Evolutionary conservation across 2,888 invertebrate species (phyloP), one percentile per base, ranked within the genome.

Genomic region (Malthinus seriepunctatus): DNA sequence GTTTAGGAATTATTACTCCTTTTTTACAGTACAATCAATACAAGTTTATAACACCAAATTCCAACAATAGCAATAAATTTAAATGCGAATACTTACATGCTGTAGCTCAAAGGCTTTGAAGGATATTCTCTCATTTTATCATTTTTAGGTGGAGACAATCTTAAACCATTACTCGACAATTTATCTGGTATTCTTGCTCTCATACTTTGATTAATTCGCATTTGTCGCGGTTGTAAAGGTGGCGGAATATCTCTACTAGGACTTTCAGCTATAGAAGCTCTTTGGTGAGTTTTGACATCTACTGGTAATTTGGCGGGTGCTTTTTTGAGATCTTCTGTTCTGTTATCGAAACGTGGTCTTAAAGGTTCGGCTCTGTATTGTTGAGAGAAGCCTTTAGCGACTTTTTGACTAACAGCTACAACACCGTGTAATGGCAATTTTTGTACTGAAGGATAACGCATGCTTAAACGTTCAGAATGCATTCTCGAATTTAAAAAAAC

Each of bases 361-460:
- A 79, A 64, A 0, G 79, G 78, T 63, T 79, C 78, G 4, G 77
- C 75, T 47, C 75, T 67, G 62, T 72, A 77, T 47, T 74, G 73
- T 32, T 76, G 76, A 1, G 73, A 70, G 8, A 73, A 32, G n/a
- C 74, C 72, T 51, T 64, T 67, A 7, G 58, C 54, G 2, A 76
- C 73, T 62, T 78, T 78, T 63, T 79, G 77, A 66, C 80, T 80
- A 8, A 76, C 72, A 0, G 77, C 77, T 4, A 81, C 72, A 62
- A 76, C 78, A 6, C 81, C 80, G 60, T 81, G 83, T 5, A 82
- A 67, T 58, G 79, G 74, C 1, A 82, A 69, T 64, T 82, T 82
- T 59, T 82, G 82, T 2, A 78, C 76, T 0, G 78, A 62, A 1
- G 77, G 79, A 69, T 80, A 82, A 64, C 81, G 76, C 46, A 81